These are phyloP conservation scores for Cheiracanthium punctorium DNA, from an alignment of 2,888 invertebrate genomes.

Conservation along the genomic window DNA sequence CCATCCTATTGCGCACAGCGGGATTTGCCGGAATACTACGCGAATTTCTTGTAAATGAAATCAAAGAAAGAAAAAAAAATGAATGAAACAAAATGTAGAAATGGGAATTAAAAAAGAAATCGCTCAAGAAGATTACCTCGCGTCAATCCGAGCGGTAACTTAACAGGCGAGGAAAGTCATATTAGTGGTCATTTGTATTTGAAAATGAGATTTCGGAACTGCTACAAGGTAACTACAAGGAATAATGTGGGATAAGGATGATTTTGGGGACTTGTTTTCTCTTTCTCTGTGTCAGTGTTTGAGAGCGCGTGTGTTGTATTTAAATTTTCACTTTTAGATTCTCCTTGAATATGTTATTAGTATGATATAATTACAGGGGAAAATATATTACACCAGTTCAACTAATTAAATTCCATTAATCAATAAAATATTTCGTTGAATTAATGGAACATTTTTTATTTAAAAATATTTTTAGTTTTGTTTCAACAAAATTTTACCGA, in stretches of 20 bases:
- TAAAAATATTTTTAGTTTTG: no score
- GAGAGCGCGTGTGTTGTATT: no score
- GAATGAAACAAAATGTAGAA: constrained; percentile 13
- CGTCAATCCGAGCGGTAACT: constrained; percentile 25
- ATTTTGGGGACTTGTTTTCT: neutral
- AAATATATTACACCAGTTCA: no score
- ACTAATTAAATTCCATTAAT: no score
- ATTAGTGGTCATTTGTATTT: constrained; percentile 48
- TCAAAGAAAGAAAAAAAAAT: constrained; percentile 27
- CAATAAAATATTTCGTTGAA: no score
- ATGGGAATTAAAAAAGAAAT: constrained; percentile 30
- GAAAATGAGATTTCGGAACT: constrained; percentile 35
- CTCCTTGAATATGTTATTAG: no score
- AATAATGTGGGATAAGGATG: neutral
- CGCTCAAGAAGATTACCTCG: constrained; percentile 39
- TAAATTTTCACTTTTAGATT: no score
- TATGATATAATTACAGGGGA: no score
- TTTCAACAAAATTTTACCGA: no score
- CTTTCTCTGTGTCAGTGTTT: neutral
- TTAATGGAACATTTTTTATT: no score
- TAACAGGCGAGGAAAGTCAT: constrained; percentile 21
- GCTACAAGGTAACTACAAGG: neutral
- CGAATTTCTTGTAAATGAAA: constrained; percentile 51
- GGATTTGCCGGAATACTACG: constrained; percentile 31
- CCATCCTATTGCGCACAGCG: constrained; percentile 52